Evolutionary conservation across 2,888 invertebrate genomes (phyloP), one percentile per base, ranked within the genome.

Genomic region (Phrixothrix hirtus): DNA sequence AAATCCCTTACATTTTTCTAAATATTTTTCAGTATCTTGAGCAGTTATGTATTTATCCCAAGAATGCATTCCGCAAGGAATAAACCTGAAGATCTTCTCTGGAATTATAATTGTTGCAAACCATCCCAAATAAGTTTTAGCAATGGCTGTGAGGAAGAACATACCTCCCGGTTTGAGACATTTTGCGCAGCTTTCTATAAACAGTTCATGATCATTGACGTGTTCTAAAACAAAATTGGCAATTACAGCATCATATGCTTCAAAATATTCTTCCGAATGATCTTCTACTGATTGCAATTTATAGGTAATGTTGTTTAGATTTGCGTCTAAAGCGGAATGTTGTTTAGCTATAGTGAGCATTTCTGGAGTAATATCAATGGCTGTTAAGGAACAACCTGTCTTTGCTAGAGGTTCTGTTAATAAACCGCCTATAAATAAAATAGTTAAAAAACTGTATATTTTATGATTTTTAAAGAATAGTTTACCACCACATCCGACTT

Each of bases 171-270:
- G 84, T 75, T 81, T 69, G 12, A 75, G 63, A 57, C 67, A 73
- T 10, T 81, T 75, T 3, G 85, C 77, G 68, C 89, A 89, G 2
- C 81, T 76, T 41, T 81, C 76, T 0, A 95, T 68, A 70, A 95
- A 91, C 1, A 79, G 62, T 10, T 83, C 81, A 59, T 88, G 83
- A 64, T 92, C 83, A 1, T 81, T 77, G 0, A 95, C 88, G 77
- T 96, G 95, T 72, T 96, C 95, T 52, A 95, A 77, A 0, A 95
- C 87, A 79, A 96, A 95, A 0, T 95, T 95, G 0, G 89, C 84
- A 0, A 95, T 83, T 1, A 95, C 84, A 0, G 84, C 92, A 77
- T 95, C 93, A 72, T 88, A 95, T 25, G 70, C 65, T 41, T 80
- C 78, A 1, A 60, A 46, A 61, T 79, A 72, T 0, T 75, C 60